Evolutionary conservation across 2,888 invertebrate genomes (phyloP).

Genomic region (Augochlorella aurata): DNA sequence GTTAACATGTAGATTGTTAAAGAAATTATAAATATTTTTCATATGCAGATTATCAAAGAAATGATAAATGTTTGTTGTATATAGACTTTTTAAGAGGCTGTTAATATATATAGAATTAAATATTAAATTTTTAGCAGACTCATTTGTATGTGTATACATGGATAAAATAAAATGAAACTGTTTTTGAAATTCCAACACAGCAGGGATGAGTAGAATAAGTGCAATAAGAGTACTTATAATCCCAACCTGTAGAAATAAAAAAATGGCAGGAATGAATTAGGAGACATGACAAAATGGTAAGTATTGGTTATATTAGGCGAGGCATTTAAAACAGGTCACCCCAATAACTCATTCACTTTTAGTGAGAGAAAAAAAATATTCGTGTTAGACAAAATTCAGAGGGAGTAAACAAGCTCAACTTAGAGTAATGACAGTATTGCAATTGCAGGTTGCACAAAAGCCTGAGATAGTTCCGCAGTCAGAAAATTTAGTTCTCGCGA

Average conservation of each 20-base stretch:
- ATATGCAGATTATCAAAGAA: conserved; percentile 40
- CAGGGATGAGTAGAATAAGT: conserved; percentile 74
- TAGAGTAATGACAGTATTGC: background rate
- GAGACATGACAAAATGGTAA: conserved; percentile 37
- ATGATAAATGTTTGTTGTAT: conserved; percentile 54
- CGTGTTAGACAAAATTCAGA: background rate
- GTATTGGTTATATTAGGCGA: conserved; percentile 35
- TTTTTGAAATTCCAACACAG: conserved; percentile 69
- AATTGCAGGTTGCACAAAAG: background rate
- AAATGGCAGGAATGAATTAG: conserved; percentile 73
- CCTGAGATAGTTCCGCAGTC: background rate
- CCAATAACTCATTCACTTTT: conserved; percentile 3
- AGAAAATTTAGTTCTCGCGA: background rate
- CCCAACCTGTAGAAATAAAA: conserved; percentile 80
- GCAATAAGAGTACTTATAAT: conserved; percentile 75
- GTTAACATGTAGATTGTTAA: conserved; percentile 30
- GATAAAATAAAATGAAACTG: conserved; percentile 44
- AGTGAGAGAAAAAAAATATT: background rate
- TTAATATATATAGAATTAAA: conserved; percentile 17
- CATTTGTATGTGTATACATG: conserved; percentile 1
- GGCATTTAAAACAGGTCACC: conserved; percentile 7
- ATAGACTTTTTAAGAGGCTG: conserved; percentile 50
- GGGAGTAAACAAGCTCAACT: background rate
- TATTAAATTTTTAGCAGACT: background rate
- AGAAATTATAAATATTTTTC: conserved; percentile 59